Base-by-base conservation (phyloP, 1,140 invertebrate species). In the Radopholus similis region DNA sequence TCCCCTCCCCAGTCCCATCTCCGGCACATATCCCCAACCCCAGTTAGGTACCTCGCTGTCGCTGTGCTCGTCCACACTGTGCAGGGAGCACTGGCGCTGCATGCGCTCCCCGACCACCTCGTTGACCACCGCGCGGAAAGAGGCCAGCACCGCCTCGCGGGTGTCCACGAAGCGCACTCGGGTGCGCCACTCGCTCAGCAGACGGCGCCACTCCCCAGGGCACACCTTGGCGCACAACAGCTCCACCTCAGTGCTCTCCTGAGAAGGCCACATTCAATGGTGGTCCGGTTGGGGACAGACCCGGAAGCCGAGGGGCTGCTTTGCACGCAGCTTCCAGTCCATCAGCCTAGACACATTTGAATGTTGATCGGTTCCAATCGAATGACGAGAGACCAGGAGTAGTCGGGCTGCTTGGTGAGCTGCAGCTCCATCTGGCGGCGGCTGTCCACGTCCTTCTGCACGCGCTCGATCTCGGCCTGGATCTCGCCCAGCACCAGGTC, bases 251-350 rank as follows among this genome's bases (percentile, higher is more conserved):
- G 59, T 28, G 6, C 59, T 62, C 47, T 62, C 59, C 59, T 62
- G 35, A 21, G 30, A 28, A 44, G 6, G 15, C 21, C 11, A 34
- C 0, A 44, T 32, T 30, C 8, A 38, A 13, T 9, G 3, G 9
- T 44, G 21, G 23, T 9, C 13, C 32, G 11, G 15, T 38, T 44
- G 9, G 23, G 21, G 21, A 44, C 26, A 23, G 21, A 62, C 59
- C 30, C 40, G 26, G n/a, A 32, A 62, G 42, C 59, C 32, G 32
- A 62, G 59, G 15, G 59, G 59, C 23, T 40, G 59, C 30, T 62
- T 62, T 13, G 59, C 40, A 47, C 59, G 59, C 49, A 62, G 49
- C 30, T 28, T 21, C 59, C 59, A 62, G n/a, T 62, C 59, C 42
- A 62, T 47, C 18, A 62, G 47, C 47, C 47, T 51, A 23, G 13